Evolutionary conservation across 2,797 vertebrate genomes (phyloP), one percentile per base, ranked within the genome.

Genomic region (Orestias chungarensis): DNA sequence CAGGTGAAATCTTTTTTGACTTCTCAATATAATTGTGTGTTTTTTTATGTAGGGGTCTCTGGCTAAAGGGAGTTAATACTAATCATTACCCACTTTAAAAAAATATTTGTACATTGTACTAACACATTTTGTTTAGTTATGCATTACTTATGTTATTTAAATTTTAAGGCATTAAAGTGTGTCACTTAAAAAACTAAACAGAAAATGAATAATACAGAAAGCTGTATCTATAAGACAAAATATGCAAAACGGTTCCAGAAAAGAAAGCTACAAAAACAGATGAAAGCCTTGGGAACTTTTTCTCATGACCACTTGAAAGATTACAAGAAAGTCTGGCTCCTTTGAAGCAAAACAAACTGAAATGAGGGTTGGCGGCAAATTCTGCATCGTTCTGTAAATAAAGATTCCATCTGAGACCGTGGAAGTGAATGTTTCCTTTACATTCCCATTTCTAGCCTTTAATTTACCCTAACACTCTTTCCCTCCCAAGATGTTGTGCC

Each of bases 241-340:
- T 62, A 8, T 25, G 59, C 59, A 62, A 38, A 42, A 25, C 6
- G 2, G 38, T n/a, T 40, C 31, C 44, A 54, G 38, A 54, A 9
- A 67, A 68, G 52, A 52, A 8, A 6, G 4, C 47, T 11, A 23
- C 40, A 68, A 68, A 17, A 49, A 38, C 15, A 27, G 66, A 40
- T 25, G 31, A 33, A 66, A 66, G 17, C 27, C n/a, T 17, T 25
- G 49, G 35, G 50, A 52, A 68, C 49, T 27, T n/a, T 52, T 52
- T 14, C 4, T 25, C 8, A 64, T 33, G 20, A 65, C 70, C 66
- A 64, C 68, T 68, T 81, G 81, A 73, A 80, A 57, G 62, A 50
- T 52, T 38, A 40, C 47, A 38, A 52, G 66, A 50, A 52, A 17
- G n/a, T 40, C 66, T 25, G 14, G 14, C 20, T 54, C 7, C 47